Conservation (phyloP, 2,113 vertebrate species). For the Camelus bactrianus region DNA sequence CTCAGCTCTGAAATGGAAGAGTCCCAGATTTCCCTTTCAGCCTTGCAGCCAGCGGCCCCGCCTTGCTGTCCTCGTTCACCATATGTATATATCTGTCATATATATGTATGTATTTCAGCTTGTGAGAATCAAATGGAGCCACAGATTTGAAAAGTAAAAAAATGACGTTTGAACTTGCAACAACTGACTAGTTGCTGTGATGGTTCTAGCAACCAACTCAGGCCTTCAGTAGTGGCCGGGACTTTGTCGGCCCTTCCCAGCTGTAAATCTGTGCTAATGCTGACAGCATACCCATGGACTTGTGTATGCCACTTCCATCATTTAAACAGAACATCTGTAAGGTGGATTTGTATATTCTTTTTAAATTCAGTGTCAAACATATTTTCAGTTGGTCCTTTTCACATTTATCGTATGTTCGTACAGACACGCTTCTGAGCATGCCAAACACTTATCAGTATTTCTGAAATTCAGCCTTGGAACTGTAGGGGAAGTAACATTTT, state of each 20-base stretch:
- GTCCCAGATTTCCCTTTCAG: background rate
- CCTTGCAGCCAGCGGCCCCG: background rate
- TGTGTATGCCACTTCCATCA: background rate
- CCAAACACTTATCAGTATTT: background rate
- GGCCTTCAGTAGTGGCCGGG: background rate
- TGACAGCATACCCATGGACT: background rate
- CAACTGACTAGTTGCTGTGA: background rate
- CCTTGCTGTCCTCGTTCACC: background rate
- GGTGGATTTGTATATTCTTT: background rate
- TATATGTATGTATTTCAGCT: background rate
- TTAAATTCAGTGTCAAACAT: background rate
- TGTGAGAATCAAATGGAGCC: background rate
- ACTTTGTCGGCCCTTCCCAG: background rate
- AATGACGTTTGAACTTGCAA: background rate
- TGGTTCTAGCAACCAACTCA: background rate
- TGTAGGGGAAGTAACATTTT: conserved; percentile 18
- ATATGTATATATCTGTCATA: background rate
- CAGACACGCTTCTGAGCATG: background rate
- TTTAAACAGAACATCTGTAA: conserved; percentile 7
- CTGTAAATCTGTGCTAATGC: background rate
- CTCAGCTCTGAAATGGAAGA: background rate
- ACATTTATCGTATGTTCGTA: background rate
- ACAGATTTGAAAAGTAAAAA: conserved; percentile 37
- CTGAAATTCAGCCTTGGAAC: background rate
- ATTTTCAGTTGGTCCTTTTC: conserved; percentile 14